Percentiles rank a stretch among this genome's conserved stretches.
These are phyloP conservation scores for Eleutherodactylus coqui DNA, from an alignment of 2,797 vertebrate genomes.

Conservation along the genomic window DNA sequence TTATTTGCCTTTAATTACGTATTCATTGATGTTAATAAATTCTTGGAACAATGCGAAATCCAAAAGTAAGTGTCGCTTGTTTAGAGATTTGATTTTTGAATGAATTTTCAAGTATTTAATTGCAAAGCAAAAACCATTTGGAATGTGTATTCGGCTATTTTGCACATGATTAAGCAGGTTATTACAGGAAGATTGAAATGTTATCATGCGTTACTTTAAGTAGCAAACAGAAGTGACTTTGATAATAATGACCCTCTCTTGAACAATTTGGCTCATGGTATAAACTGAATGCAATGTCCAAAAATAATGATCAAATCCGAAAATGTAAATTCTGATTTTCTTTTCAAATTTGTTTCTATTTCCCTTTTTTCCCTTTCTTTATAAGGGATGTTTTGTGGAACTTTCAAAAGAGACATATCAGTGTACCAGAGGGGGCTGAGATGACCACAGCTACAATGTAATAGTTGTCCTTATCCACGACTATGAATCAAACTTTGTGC, in stretches of 20 bases:
- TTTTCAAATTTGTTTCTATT: neutral
- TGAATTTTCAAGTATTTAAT: conserved; percentile 55
- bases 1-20: conserved; percentile 28
- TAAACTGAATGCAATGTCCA: conserved; percentile 38
- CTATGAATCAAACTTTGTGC: neutral
- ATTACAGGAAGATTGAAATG: conserved; percentile 56
- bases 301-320: conserved; percentile 23
- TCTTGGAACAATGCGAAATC: conserved; percentile 27
- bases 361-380: neutral
- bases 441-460: neutral
- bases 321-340: conserved; percentile 32
- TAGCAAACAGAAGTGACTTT: conserved; percentile 58
- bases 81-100: conserved; percentile 52
- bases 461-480: neutral
- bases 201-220: conserved; percentile 60
- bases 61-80: conserved; percentile 41
- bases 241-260: conserved; percentile 58
- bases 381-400: neutral
- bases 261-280: conserved; percentile 45
- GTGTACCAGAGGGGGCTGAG: neutral
- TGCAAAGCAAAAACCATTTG: conserved; percentile 52
- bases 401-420: neutral
- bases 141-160: conserved; percentile 47
- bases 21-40: conserved; percentile 37
- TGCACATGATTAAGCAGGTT: conserved; percentile 54